A percentile compares a stretch with the other conserved stretches of the same genome.
Conservation (phyloP, 2,113 vertebrate species). For the Pygathrix nemaeus region DNA sequence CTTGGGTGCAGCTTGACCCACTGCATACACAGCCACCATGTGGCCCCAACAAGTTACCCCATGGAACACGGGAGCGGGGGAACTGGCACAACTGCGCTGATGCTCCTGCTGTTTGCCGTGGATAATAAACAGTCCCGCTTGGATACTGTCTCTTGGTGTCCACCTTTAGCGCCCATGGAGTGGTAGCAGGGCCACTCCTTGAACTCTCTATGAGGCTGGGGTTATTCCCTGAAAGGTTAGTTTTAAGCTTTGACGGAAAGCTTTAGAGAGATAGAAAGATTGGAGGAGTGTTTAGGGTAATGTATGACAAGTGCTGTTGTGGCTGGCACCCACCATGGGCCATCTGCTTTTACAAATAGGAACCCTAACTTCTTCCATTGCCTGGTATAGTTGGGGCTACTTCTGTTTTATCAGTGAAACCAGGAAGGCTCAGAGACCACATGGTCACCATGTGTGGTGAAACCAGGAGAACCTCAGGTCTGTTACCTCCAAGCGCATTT, state of each 20-base stretch:
- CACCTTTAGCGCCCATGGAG: neutral
- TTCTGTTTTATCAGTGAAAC: neutral
- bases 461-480: neutral
- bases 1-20: neutral
- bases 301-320: neutral
- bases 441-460: neutral
- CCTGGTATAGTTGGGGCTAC: accelerated
- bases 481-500: neutral
- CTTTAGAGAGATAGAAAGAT: neutral
- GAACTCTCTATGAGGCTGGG: neutral
- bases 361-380: neutral
- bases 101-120: neutral
- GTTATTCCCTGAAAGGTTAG: neutral
- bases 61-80: accelerated
- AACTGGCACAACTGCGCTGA: accelerated
- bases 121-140: neutral
- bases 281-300: neutral
- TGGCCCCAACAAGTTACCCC: neutral
- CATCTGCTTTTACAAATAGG: neutral
- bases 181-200: too few relatives aligned
- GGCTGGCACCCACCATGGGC: accelerated
- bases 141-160: neutral
- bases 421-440: neutral
- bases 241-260: neutral
- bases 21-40: neutral